Base-by-base conservation (phyloP, 2,888 invertebrate species). In the Cryptosula pallasiana region DNA sequence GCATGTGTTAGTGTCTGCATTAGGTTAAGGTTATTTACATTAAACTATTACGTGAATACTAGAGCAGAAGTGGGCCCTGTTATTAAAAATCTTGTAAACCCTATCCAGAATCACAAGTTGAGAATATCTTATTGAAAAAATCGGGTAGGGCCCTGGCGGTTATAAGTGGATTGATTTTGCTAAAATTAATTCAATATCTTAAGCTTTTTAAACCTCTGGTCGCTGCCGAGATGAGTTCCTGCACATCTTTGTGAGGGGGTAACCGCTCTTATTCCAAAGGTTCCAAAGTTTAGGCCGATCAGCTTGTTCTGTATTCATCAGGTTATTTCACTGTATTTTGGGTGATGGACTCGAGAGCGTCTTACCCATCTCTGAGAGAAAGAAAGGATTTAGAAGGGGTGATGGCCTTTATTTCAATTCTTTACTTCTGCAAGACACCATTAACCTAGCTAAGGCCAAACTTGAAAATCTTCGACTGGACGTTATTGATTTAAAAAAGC, bases 251-350 rank as follows among this genome's bases (percentile, higher is more conserved):
- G 25, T n/a, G 3, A 63, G n/a, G 32, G 29, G 13, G n/a, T 63
- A 3, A 63, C 63, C n/a, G 5, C 63, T 5, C 63, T 63, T 27
- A 32, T 63, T 13, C 63, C 63, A 16, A 63, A 63, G 32, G 63
- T 29, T 27, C 5, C 5, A 9, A 5, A 32, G n/a, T 63, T 29
- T n/a, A 27, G 63, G 27, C 63, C 63, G 34, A 45, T 45, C 45
- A 45, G 63, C 32, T 13, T 25, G 25, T 1, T 34, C 63, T 3
- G 25, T 25, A 55, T 5, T 55, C 13, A 16, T 20, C 23, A 5
- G 63, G 13, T 32, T 63, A 5, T 32, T 32, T n/a, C 29, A 63
- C 34, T 63, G 29, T 5, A 34, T 63, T 2, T 32, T 63, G 16
- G 63, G 29, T 25, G 29, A 63, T 5, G 2, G 63, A 27, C 5